These are phyloP conservation scores for Drosophila truncata DNA, from an alignment of 1,140 invertebrate genomes.

Conservation along the genomic window DNA sequence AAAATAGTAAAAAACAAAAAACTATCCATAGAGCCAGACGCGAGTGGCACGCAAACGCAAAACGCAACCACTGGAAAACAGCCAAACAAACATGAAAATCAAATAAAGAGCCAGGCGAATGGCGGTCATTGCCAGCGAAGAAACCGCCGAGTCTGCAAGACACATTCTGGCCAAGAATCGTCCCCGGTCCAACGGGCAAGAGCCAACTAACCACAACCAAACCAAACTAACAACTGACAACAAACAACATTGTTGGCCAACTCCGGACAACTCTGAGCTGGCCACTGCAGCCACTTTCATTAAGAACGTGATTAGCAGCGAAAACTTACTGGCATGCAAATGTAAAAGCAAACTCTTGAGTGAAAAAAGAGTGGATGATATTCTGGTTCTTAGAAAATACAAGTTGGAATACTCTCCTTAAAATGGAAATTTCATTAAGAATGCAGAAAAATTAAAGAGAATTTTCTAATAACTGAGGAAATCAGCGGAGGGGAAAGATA, in stretches of 20 bases:
- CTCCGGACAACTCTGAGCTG: slow-evolving; percentile 26
- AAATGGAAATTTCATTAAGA: background rate
- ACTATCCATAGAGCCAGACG: slow-evolving; percentile 29
- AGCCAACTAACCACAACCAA: slow-evolving; percentile 29
- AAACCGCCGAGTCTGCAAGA: slow-evolving; percentile 41
- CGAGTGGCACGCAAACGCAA: slow-evolving; percentile 53
- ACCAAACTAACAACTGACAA: slow-evolving; percentile 31
- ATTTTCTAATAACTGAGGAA: background rate
- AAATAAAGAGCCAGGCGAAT: slow-evolving; percentile 64
- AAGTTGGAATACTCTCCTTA: slow-evolving; percentile 15
- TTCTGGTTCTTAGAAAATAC: background rate
- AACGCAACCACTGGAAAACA: slow-evolving; percentile 43
- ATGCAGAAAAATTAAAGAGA: too few species aligned
- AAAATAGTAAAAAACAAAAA: background rate
- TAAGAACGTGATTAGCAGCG: slow-evolving; percentile 80
- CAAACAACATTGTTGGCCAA: slow-evolving; percentile 34
- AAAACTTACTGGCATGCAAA: slow-evolving; percentile 69
- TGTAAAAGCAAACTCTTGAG: slow-evolving; percentile 35
- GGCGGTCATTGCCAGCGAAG: slow-evolving; percentile 77
- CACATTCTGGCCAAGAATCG: slow-evolving; percentile 28
- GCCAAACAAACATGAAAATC: slow-evolving; percentile 73
- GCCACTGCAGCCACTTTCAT: slow-evolving; percentile 72
- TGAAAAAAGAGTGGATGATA: slow-evolving; percentile 9
- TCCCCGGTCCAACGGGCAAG: slow-evolving; percentile 9
- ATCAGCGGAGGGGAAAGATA: background rate